Base-by-base conservation (phyloP, 2,113 vertebrate species). In the Pangasianodon hypophthalmus region DNA sequence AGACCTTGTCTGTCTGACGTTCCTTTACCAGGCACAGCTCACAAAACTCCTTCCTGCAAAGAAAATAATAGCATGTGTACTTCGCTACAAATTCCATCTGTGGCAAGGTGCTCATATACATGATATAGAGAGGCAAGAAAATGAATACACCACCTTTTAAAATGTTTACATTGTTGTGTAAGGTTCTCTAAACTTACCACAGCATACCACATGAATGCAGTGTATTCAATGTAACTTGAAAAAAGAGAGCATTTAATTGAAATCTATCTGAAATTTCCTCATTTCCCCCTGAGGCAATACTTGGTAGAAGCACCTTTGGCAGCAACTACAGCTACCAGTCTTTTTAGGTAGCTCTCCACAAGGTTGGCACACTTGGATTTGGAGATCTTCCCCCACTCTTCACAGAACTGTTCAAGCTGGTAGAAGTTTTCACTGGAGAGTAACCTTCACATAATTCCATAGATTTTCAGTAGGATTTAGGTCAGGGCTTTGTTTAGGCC, bases 11-110 rank as follows among this genome's bases (percentile, higher is more conserved):
- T 58, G 96, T 97, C 92, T 96, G 96, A 87, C 96, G 93, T 92
- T 97, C 96, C 67, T 96, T 96, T 9, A 95, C 95, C 92, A 97
- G 94, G 92, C 97, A 97, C 93, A 97, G 95, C 94, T 97, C 97
- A 10, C 96, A 97, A 91, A 97, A 97, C 94, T 97, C 97, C 95
- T 97, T 97, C 93, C 97, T 97, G 93, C 73, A 46, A 62, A 88
- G 88, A 91, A 81, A 89, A 92, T 83, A 60, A 73, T 2, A 86
- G 16, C 67, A 44, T 82, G 67, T 48, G 50, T 32, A 82, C 60
- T 44, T 87, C 18, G 3, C 52, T 54, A 67, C 50, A 73, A 60
- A 64, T 85, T 48, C 44, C 10, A 21, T 37, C 37, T 54, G n/a
- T 75, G 14, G 73, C 58, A 67, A 41, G n/a, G 4, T 64, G 21